Evolutionary conservation across 2,797 vertebrate species (phyloP), one percentile per base, ranked within the genome.

Genomic region (Hephaestus fuliginosus): DNA sequence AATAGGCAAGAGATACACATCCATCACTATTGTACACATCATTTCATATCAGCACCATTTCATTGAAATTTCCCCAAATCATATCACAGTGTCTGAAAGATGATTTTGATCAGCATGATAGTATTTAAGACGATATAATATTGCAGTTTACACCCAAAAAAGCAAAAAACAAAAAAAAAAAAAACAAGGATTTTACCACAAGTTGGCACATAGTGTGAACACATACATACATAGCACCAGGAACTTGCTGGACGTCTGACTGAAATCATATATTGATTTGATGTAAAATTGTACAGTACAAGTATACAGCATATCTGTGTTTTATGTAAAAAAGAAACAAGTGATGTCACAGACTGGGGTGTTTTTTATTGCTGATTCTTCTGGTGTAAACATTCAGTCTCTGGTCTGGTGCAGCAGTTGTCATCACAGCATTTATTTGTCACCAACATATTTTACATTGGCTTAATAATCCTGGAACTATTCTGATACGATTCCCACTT

Each of bases 121-220:
- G 62, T 85, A 85, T 88, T 80, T 86, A 84, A 85, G 44, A 85
- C 65, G 33, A 71, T 56, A 78, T 46, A 67, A 75, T 53, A 84
- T 83, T 73, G 55, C 76, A 83, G 74, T 87, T 79, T 79, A 22
- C 41, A 71, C 61, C 73, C 77, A 25, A 25, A 25, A 25, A 25
- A 25, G 25, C 30, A 3, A 33, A 33, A 33, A 2, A n/a, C n/a
- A n/a, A 33, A 33, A 33, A 3, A 64, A 56, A 80, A 73, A 71
- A 39, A 46, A 76, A 83, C 73, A 74, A 70, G 22, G 22, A 55
- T 63, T 83, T 74, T 44, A 85, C 74, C 83, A 89, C 74, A 85
- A 84, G 74, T 91, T 94, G 92, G 90, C 93, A 93, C 91, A 86
- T 78, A 76, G 56, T 80, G 83, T 88, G 73, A 91, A 88, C 76